A percentile compares a stretch with the other conserved stretches of the same genome.
phyloP scores from a whole-genome alignment of 2,797 vertebrate genomes.

The Threskiornis aethiopicus region DNA sequence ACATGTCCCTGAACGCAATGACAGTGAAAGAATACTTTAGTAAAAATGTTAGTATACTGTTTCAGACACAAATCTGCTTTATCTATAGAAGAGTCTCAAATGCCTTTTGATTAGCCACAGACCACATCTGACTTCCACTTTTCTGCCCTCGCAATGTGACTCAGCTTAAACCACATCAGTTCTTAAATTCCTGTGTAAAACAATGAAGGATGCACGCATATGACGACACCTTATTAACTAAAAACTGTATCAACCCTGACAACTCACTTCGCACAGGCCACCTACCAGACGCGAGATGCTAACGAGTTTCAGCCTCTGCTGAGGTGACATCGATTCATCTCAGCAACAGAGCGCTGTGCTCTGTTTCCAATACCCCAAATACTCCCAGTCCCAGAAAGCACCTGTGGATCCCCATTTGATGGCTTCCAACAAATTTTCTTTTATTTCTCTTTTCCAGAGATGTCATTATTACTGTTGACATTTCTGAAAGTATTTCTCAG shows the following conservation, averaged over 20 bases:
- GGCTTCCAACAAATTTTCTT: not conserved
- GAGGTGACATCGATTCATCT: not conserved
- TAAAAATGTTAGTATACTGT: not conserved
- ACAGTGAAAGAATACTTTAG: not conserved
- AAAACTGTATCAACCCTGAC: not conserved
- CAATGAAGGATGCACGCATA: not conserved
- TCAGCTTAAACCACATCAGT: not conserved
- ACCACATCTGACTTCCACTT: not conserved
- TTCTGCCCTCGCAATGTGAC: not conserved
- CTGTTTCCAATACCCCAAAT: not conserved
- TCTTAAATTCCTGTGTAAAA: not conserved
- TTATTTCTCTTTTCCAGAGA: not conserved
- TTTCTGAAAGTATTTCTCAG: not conserved
- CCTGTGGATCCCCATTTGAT: not conserved
- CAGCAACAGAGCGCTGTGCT: not conserved
- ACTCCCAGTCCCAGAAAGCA: not conserved
- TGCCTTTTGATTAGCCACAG: not conserved
- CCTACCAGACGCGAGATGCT: not conserved
- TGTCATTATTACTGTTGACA: not conserved
- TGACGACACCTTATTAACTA: not conserved
- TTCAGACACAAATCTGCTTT: not conserved
- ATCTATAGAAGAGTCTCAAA: not conserved
- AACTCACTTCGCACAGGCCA: not conserved
- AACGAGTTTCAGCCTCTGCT: not conserved
- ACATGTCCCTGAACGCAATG: not conserved